Conservation (phyloP, 1,140 invertebrate species). For the Drosophila nannoptera region DNA sequence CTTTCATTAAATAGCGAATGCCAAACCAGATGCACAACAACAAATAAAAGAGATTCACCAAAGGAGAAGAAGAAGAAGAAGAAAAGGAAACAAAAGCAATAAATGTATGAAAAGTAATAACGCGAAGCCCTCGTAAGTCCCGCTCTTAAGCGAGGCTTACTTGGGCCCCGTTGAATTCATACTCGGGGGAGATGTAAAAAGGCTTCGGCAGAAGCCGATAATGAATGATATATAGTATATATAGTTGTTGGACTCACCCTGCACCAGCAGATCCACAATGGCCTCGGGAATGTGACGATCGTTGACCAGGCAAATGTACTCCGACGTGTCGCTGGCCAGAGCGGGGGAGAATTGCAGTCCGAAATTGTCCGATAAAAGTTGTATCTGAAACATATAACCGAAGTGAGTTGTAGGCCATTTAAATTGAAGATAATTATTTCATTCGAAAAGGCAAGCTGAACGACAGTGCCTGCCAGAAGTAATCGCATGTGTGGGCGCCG, state of each 20-base stretch:
- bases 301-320: slow-evolving; percentile 85
- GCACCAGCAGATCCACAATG: slow-evolving; percentile 83
- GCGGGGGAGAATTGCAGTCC: slow-evolving; percentile 84
- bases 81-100: not conserved
- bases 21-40: slow-evolving; percentile 7
- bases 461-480: not conserved
- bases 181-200: no score
- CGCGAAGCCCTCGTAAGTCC: not conserved
- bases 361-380: slow-evolving; percentile 82
- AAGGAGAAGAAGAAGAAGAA: not conserved
- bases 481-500: not conserved
- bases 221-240: not conserved
- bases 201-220: no score
- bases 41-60: slow-evolving; percentile 1
- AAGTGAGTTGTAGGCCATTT: slow-evolving; percentile 4
- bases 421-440: slow-evolving; percentile 26
- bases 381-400: slow-evolving; percentile 76
- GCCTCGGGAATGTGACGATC: slow-evolving; percentile 83
- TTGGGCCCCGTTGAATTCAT: no score
- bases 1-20: slow-evolving; percentile 45
- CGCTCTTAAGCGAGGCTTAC: not conserved
- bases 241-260: slow-evolving; percentile 81
- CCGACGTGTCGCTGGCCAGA: slow-evolving; percentile 82
- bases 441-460: no score
- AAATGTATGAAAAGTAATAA: slow-evolving; percentile 20